These are phyloP conservation scores for Apogon hyalosoma DNA, from an alignment of 2,797 vertebrate species.

Conservation along the genomic window DNA sequence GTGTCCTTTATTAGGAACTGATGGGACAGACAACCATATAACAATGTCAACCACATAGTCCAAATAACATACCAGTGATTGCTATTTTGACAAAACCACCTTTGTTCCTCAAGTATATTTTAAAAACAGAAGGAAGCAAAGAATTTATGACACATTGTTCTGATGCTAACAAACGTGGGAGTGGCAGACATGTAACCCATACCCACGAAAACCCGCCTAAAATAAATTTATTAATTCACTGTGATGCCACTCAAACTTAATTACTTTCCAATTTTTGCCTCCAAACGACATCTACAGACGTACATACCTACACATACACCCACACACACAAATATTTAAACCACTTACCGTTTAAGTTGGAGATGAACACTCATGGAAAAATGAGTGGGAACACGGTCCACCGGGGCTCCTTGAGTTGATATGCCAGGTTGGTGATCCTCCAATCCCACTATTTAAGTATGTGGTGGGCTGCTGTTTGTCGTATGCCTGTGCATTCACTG, in stretches of 20 bases:
- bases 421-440: slow-evolving; percentile 97
- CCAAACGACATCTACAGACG: too few relatives aligned
- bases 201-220: slow-evolving; percentile 22
- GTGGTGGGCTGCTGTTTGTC: slow-evolving; percentile 87
- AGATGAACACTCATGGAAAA: slow-evolving; percentile 91
- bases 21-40: slow-evolving; percentile 52
- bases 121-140: slow-evolving; percentile 33
- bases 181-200: neutral
- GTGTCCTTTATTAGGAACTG: slow-evolving; percentile 68
- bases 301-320: slow-evolving; percentile 18
- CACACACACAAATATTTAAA: slow-evolving; percentile 35
- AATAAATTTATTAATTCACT: slow-evolving; percentile 18
- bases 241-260: neutral
- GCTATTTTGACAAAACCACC: slow-evolving; percentile 48
- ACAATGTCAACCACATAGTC: slow-evolving; percentile 57
- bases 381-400: slow-evolving; percentile 82
- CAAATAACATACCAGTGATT: slow-evolving; percentile 43
- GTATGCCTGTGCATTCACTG: slow-evolving; percentile 98
- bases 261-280: neutral
- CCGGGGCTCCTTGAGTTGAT: slow-evolving; percentile 91
- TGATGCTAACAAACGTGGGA: slow-evolving; percentile 15
- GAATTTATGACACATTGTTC: slow-evolving; percentile 6
- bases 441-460: slow-evolving; percentile 84
- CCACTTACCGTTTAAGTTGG: slow-evolving; percentile 79
- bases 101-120: slow-evolving; percentile 47